Percentiles rank a stretch among this genome's conserved stretches.
Conservation (phyloP, 2,113 vertebrate genomes). For the Callionymus lyra region DNA sequence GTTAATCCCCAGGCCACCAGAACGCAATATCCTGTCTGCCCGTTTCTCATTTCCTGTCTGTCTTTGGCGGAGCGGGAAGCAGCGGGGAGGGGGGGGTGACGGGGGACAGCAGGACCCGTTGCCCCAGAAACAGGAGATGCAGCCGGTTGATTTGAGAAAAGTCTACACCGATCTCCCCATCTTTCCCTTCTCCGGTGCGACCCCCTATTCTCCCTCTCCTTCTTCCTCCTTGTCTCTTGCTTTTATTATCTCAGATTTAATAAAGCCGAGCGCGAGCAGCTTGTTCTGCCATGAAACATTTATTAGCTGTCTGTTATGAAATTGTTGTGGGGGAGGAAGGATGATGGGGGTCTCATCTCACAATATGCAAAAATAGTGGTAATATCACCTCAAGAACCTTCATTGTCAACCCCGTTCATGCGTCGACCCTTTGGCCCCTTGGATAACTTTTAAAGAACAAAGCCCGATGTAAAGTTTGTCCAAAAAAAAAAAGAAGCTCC, state of each 20-base stretch:
- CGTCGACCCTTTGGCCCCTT: too few relatives aligned
- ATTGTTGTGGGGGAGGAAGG: conserved; percentile 75
- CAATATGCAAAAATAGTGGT: conserved; percentile 78
- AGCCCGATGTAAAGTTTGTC: too few relatives aligned
- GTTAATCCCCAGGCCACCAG: conserved; percentile 78
- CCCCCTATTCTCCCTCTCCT: conserved; percentile 56
- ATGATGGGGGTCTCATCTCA: conserved; percentile 73
- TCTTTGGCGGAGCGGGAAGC: conserved; percentile 66
- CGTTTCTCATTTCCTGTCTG: conserved; percentile 86
- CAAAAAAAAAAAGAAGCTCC: too few relatives aligned
- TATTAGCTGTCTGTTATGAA: conserved; percentile 90
- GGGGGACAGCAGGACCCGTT: conserved; percentile 66
- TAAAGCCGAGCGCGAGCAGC: conserved; percentile 77
- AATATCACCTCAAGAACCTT: conserved; percentile 50
- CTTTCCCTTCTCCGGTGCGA: conserved; percentile 51
- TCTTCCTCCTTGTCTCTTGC: conserved; percentile 54
- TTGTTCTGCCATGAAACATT: conserved; percentile 87
- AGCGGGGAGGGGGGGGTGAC: conserved; percentile 44
- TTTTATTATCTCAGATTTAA: conserved; percentile 88
- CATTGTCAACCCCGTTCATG: neutral
- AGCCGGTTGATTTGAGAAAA: conserved; percentile 67
- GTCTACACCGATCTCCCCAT: conserved; percentile 61
- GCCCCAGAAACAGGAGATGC: conserved; percentile 77
- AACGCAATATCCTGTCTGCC: conserved; percentile 88
- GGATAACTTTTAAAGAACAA: too few relatives aligned